Percentiles rank a stretch among this genome's conserved stretches.
Evolutionary conservation across 2,113 vertebrate genomes (phyloP).

Genomic region (Syrmaticus mikado): DNA sequence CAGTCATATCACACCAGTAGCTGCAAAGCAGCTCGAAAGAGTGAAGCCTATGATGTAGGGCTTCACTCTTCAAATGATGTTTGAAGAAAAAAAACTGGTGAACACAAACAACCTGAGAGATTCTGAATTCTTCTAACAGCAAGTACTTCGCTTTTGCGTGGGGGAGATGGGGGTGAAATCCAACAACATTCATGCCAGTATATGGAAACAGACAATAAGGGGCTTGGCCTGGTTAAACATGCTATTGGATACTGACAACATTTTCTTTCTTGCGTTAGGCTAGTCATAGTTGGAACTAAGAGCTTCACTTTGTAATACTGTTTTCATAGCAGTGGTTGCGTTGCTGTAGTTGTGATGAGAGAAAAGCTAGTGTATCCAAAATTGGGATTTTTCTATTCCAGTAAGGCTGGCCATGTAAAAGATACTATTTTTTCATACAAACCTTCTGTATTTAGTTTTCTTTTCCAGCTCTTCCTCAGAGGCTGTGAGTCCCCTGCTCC

Average conservation of each 20-base stretch:
- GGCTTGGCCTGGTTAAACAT: not conserved
- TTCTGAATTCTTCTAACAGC: not conserved
- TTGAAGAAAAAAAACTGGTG: not conserved
- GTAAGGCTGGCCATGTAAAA: not conserved
- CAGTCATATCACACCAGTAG: not conserved
- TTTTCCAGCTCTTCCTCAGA: not conserved
- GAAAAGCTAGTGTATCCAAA: not conserved
- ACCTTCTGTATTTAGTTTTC: not conserved
- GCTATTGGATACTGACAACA: not conserved
- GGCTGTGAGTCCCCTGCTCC: not conserved
- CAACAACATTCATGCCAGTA: not conserved
- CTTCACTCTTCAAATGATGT: not conserved
- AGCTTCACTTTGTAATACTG: not conserved
- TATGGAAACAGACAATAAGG: not conserved
- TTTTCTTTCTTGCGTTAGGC: not conserved
- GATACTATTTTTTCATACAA: not conserved
- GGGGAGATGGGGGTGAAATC: not conserved
- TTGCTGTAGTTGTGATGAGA: not conserved
- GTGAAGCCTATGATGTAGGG: not conserved
- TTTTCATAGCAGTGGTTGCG: not conserved
- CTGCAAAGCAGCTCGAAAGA: slow-evolving; percentile 3
- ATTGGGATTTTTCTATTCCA: not conserved
- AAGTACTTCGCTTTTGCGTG: not conserved
- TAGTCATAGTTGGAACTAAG: not conserved
- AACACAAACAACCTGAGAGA: not conserved